Evolutionary conservation across 2,888 invertebrate species (phyloP).

Genomic region (Cepaea hortensis): DNA sequence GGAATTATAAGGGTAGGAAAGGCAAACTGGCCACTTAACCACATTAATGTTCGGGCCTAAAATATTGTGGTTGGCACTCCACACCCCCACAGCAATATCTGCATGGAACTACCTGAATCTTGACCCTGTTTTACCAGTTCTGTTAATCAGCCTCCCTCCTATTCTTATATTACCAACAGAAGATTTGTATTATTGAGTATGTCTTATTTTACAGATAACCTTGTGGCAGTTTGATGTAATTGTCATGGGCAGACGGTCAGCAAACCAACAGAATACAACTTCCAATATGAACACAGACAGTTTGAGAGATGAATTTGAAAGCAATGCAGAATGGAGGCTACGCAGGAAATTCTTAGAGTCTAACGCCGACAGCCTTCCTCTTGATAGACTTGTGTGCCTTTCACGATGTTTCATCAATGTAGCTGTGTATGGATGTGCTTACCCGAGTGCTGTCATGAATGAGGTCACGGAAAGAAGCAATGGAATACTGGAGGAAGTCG

Average conservation of each 20-base stretch:
- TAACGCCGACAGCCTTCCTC: slow-evolving; percentile 86
- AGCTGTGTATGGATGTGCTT: slow-evolving; percentile 78
- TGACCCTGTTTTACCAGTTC: too few species aligned
- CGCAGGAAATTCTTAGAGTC: slow-evolving; percentile 86
- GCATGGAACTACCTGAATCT: too few species aligned
- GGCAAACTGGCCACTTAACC: too few species aligned
- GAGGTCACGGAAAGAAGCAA: slow-evolving; percentile 85
- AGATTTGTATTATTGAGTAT: neutral
- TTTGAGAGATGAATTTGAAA: slow-evolving; percentile 81
- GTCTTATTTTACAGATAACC: neutral
- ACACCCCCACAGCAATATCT: too few species aligned
- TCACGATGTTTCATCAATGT: slow-evolving; percentile 87
- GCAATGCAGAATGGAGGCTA: slow-evolving; percentile 93
- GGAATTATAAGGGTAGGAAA: too few species aligned
- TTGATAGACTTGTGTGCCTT: slow-evolving; percentile 88
- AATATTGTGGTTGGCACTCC: too few species aligned
- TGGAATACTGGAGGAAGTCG: slow-evolving; percentile 79
- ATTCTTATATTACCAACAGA: too few species aligned
- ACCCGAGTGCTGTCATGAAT: slow-evolving; percentile 88
- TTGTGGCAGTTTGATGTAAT: neutral
- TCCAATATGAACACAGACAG: slow-evolving; percentile 54
- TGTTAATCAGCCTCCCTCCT: too few species aligned
- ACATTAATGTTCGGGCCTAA: too few species aligned
- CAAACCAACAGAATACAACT: neutral
- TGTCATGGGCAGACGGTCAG: slow-evolving; percentile 18